phyloP scores from a whole-genome alignment of 2,113 vertebrate genomes.

The Cheirogaleus medius region DNA sequence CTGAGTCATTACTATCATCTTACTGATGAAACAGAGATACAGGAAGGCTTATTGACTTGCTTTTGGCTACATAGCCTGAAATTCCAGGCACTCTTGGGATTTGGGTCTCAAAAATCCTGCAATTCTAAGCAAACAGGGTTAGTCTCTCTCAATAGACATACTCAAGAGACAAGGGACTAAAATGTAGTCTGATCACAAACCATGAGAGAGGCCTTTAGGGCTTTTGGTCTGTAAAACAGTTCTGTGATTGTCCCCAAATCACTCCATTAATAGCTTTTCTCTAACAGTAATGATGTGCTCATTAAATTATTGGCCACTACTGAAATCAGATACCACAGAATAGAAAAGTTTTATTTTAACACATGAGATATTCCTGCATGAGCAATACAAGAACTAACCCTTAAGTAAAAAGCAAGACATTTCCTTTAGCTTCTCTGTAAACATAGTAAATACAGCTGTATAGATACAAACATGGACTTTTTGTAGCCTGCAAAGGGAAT shows the following conservation, averaged over 20 bases:
- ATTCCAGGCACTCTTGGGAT: not conserved
- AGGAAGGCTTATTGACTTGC: conserved; percentile 28
- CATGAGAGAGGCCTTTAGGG: not conserved
- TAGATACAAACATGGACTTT: not conserved
- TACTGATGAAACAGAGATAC: conserved; percentile 42
- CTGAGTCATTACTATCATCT: conserved; percentile 3
- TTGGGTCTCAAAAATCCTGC: conserved; percentile 1
- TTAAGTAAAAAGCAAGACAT: not conserved
- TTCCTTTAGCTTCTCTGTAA: not conserved
- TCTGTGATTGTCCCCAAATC: not conserved
- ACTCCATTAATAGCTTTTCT: not conserved
- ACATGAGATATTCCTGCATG: not conserved
- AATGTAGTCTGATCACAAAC: not conserved
- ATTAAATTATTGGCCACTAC: not conserved
- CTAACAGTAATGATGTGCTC: not conserved
- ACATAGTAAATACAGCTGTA: not conserved
- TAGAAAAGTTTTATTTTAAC: not conserved
- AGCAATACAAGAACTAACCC: not conserved
- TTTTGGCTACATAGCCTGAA: not conserved
- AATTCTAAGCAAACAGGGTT: not conserved
- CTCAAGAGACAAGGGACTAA: not conserved
- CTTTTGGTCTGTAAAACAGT: not conserved
- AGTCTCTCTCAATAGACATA: not conserved
- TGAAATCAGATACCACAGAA: not conserved
- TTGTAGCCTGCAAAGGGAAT: not conserved